These are phyloP conservation scores for Euplexia lucipara DNA, from an alignment of 2,888 invertebrate genomes.

Conservation along the genomic window DNA sequence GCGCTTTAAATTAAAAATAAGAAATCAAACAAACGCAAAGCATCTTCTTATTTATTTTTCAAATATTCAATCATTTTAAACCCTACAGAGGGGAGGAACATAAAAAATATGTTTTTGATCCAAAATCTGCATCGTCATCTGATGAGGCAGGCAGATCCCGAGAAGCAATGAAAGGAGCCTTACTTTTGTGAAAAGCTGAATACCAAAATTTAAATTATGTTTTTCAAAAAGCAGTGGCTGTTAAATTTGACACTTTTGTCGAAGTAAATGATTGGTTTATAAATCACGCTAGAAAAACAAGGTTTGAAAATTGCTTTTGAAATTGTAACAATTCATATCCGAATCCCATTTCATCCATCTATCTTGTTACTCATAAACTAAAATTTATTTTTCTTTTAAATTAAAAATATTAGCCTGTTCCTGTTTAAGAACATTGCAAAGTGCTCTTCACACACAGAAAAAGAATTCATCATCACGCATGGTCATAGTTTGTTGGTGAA, in stretches of 20 bases:
- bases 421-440: neutral
- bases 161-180: slow-evolving; percentile 31
- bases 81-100: slow-evolving; percentile 43
- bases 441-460: too few species aligned
- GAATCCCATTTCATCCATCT: too few species aligned
- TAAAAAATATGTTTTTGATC: slow-evolving; percentile 78
- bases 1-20: too few species aligned
- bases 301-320: neutral
- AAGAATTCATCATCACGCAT: too few species aligned
- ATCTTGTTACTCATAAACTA: neutral
- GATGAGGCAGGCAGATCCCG: slow-evolving; percentile 48
- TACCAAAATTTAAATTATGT: slow-evolving; percentile 51
- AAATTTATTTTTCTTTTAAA: too few species aligned
- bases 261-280: slow-evolving; percentile 25
- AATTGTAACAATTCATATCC: too few species aligned
- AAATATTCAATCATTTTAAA: slow-evolving; percentile 15
- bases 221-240: slow-evolving; percentile 33
- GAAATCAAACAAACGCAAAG: neutral
- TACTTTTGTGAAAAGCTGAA: slow-evolving; percentile 44
- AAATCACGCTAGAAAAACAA: slow-evolving; percentile 20
- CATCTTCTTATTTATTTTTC: slow-evolving; percentile 5
- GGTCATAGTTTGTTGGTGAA: too few species aligned
- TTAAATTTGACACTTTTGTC: slow-evolving; percentile 29
- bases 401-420: neutral
- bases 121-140: slow-evolving; percentile 67